phyloP scores from a whole-genome alignment of 2,113 vertebrate genomes.

The Esox niger region DNA sequence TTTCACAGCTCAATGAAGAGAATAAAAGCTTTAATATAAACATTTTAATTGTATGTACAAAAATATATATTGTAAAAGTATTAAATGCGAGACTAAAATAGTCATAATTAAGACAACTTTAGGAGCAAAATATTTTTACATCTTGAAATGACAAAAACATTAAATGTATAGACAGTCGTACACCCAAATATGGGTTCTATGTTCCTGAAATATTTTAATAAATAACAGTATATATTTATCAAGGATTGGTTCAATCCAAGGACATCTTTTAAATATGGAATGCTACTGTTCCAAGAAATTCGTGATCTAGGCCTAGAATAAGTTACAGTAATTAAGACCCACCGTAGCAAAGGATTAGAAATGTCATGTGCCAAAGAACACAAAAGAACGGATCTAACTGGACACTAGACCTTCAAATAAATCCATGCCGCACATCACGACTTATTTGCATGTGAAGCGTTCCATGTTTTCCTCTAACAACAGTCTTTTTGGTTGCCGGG shows the following conservation, averaged over 20 bases:
- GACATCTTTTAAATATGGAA: too few species aligned
- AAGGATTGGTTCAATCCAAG: background rate
- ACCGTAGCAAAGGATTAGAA: too few species aligned
- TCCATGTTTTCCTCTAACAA: background rate
- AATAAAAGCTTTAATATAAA: conserved; percentile 60
- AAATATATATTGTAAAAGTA: conserved; percentile 52
- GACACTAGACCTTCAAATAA: conserved; percentile 4
- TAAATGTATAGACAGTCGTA: background rate
- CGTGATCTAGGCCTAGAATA: too few species aligned
- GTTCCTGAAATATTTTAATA: background rate
- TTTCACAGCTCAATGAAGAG: conserved; percentile 20
- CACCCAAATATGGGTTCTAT: background rate
- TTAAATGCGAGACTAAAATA: conserved; percentile 17
- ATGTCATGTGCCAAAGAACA: background rate
- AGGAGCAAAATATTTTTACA: background rate
- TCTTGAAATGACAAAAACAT: background rate
- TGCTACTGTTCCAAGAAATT: too few species aligned
- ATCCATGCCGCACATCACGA: background rate
- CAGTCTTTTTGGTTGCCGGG: background rate
- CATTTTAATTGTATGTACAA: conserved; percentile 62
- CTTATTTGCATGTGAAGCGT: background rate
- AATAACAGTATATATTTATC: background rate
- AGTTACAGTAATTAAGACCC: too few species aligned
- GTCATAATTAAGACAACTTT: background rate
- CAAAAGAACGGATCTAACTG: background rate